Conservation (phyloP, 2,113 vertebrate species). For the Eclectus roratus region DNA sequence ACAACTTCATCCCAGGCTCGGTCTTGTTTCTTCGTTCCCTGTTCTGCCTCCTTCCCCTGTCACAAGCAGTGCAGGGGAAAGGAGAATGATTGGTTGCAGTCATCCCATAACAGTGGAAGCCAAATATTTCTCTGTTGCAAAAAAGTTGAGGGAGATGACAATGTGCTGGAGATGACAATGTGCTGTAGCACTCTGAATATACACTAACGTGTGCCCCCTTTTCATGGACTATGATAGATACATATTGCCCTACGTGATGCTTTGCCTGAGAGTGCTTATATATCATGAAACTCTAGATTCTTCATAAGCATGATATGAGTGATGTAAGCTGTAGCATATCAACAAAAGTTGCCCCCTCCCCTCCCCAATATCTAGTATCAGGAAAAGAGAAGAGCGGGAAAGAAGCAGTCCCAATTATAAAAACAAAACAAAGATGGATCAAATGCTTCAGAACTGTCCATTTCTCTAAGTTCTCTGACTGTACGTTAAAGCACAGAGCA, state of each 20-base stretch:
- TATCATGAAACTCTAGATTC: not conserved
- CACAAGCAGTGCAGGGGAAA: not conserved
- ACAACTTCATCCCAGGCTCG: not conserved
- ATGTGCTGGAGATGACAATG: too few species aligned
- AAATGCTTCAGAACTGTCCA: not conserved
- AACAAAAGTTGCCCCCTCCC: accelerated
- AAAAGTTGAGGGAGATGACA: not conserved
- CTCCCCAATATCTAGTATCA: not conserved
- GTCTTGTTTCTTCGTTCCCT: not conserved
- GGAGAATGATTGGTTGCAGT: not conserved
- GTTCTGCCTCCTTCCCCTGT: not conserved
- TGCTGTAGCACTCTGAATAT: not conserved
- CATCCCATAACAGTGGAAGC: too few species aligned
- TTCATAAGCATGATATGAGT: not conserved
- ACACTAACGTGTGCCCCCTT: not conserved
- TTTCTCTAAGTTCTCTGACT: not conserved
- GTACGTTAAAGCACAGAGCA: not conserved
- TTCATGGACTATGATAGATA: not conserved
- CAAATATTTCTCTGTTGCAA: not conserved
- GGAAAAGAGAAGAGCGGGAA: accelerated
- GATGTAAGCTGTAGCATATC: not conserved
- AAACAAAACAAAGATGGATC: not conserved
- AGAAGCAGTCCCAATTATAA: not conserved
- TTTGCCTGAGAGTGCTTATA: not conserved
- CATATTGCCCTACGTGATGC: not conserved